Base-by-base conservation (phyloP, 1,140 invertebrate genomes). In the Caenorhabditis briggsae region DNA sequence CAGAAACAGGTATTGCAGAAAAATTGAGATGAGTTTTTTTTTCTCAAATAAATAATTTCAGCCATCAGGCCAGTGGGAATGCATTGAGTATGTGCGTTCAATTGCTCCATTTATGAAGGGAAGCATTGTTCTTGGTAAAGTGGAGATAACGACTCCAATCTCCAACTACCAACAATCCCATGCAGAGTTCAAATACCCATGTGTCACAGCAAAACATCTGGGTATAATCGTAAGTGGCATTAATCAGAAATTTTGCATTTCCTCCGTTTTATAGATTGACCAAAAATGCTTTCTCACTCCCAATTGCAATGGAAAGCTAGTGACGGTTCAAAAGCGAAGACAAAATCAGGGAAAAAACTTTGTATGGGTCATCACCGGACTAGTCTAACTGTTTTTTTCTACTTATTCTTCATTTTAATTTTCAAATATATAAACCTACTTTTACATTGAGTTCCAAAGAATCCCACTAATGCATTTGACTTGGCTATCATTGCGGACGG, bases 371-470 rank as follows among this genome's bases (percentile, higher is more conserved):
- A 82, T 82, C 2, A 82, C 78, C 5, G 48, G 20, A 46, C 12
- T 58, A 0, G 59, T 23, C 5, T 82, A 55, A 82, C 5, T 41
- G 7, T 23, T 18, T 61, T 25, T 25, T 11, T 7, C 0, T 9
- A 14, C 14, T 53, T 16, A 11, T 25, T n/a, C n/a, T n/a, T n/a
- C n/a, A n/a, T n/a, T n/a, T n/a, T 16, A 9, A 6, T 14, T 82
- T 12, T 25, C 48, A 53, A 82, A 70, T 43, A 70, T 18, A 33
- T n/a, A 18, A 18, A 70, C 64, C 43, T 14, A 70, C 64, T 70
- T 70, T 70, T 70, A n/a, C 64, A 70, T n/a, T 70, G 64, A 43
- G 64, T 70, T 46, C 64, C 64, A 18, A 70, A 70, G 18, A 70
- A 70, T 46, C 16, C 64, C 5, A 43, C 41, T 2, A 70, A n/a